Conservation (phyloP, 2,113 vertebrate genomes). For the Tonatia bakeri region DNA sequence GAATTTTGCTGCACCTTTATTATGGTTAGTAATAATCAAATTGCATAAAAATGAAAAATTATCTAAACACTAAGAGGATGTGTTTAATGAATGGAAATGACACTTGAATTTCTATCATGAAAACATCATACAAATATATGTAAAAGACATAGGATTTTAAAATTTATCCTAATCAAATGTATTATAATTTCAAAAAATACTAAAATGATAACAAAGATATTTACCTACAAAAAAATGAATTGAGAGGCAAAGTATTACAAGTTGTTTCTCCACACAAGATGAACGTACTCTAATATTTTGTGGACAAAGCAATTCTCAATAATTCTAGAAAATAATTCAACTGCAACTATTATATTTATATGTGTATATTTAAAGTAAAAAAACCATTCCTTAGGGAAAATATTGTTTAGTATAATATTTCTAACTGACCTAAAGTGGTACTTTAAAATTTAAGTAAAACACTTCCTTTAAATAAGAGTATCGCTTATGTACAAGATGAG, state of each 20-base stretch:
- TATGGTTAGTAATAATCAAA: background rate
- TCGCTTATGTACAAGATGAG: background rate
- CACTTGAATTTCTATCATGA: background rate
- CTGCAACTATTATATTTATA: background rate
- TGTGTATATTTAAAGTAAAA: background rate
- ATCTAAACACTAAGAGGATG: background rate
- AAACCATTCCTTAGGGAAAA: background rate
- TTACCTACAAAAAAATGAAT: background rate
- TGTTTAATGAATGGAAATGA: background rate
- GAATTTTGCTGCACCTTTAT: background rate
- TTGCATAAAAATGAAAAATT: background rate
- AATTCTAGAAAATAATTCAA: background rate
- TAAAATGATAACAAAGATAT: conserved; percentile 3
- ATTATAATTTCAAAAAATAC: background rate
- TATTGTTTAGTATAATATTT: background rate
- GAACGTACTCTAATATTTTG: background rate
- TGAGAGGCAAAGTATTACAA: background rate
- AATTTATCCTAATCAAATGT: background rate
- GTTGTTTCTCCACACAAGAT: background rate
- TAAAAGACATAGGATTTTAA: background rate
- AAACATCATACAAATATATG: background rate
- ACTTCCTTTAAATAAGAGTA: background rate
- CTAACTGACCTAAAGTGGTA: background rate
- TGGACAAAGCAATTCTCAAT: background rate
- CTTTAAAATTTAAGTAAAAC: background rate